Conservation (phyloP, 1,140 invertebrate genomes). For the Heliconius melpomene region DNA sequence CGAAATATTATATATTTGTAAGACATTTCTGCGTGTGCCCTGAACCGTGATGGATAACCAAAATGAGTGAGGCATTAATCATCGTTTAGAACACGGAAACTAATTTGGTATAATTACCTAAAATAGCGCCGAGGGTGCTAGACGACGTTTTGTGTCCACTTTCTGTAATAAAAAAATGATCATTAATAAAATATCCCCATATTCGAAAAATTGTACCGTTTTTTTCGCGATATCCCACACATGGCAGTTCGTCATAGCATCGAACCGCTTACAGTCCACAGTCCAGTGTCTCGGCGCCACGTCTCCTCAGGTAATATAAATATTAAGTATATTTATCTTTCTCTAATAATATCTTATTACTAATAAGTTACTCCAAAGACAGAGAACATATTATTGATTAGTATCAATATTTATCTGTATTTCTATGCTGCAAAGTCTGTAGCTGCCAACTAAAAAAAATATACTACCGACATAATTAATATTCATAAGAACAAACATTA, state of each 20-base stretch:
- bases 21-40: slow-evolving; percentile 38
- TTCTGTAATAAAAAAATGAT: slow-evolving; percentile 10
- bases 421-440: background rate
- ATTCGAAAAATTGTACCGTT: background rate
- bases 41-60: slow-evolving; percentile 41
- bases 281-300: no score
- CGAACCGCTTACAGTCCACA: no score
- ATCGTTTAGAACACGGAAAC: slow-evolving; percentile 40
- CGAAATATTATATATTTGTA: background rate
- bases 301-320: no score
- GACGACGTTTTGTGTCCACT: slow-evolving; percentile 10
- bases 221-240: background rate
- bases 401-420: background rate
- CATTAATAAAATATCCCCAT: background rate
- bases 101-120: slow-evolving; percentile 39
- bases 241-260: no score
- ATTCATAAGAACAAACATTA: slow-evolving; percentile 10
- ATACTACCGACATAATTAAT: slow-evolving; percentile 5
- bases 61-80: slow-evolving; percentile 42
- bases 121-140: slow-evolving; percentile 31
- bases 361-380: no score
- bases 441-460: background rate
- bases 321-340: no score
- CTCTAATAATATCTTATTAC: no score
- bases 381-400: no score